A percentile compares a stretch with the other conserved stretches of the same genome.
phyloP scores from a whole-genome alignment of 1,140 invertebrate genomes.

The Geopemphigus sp. region DNA sequence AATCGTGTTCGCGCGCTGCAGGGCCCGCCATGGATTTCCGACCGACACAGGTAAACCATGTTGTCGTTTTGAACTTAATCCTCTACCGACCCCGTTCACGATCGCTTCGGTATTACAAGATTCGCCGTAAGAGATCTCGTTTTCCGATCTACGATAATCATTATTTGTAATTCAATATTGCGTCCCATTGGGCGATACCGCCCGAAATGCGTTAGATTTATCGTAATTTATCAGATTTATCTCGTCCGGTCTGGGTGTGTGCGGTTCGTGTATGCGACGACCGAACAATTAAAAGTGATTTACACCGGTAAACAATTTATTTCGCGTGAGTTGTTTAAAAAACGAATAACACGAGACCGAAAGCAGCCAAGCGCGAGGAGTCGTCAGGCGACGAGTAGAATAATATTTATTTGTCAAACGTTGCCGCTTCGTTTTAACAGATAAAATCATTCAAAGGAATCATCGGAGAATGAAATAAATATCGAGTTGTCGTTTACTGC shows the following conservation, averaged over 20 bases:
- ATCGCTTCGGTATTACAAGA: no score
- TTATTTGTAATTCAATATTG: no score
- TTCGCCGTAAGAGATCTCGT: no score
- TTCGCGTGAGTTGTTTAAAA: not conserved
- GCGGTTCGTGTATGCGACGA: not conserved
- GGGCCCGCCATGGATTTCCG: constrained; percentile 6
- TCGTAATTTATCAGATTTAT: no score
- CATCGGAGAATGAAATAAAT: not conserved
- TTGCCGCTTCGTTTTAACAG: not conserved
- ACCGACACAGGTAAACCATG: not conserved
- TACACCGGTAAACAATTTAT: not conserved
- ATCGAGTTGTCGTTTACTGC: not conserved
- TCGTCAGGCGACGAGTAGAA: not conserved
- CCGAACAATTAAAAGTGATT: not conserved
- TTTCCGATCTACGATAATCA: no score
- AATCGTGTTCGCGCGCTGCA: not conserved
- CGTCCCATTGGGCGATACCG: no score
- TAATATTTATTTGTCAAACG: not conserved
- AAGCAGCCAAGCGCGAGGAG: not conserved
- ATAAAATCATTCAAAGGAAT: not conserved
- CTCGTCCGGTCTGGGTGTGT: no score
- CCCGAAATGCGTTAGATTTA: no score
- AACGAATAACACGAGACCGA: not conserved
- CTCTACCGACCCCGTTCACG: no score
- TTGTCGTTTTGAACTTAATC: no score